Evolutionary conservation across 2,888 invertebrate genomes (phyloP), one percentile per base, ranked within the genome.

Genomic region (Amiota communis): DNA sequence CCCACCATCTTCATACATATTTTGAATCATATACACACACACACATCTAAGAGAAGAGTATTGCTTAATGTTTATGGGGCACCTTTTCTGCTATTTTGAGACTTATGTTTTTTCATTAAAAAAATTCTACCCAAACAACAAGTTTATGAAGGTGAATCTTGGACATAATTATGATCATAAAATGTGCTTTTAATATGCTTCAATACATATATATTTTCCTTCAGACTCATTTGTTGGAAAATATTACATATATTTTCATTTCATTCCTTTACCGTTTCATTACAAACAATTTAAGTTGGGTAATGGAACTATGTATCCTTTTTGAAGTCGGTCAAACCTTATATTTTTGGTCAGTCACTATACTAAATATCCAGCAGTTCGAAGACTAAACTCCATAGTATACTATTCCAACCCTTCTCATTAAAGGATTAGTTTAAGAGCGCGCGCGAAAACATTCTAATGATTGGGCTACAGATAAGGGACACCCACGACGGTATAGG

Each of bases 401-500:
- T 11, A 59, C 6, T 20, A 59, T 80, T 84, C 53, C 85, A 86
- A 87, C 86, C 86, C 87, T 87, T 85, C 87, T 88, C 87, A 86
- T 88, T 87, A 87, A 80, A 84, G 87, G 88, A 87, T 86, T 87
- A 68, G 59, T 20, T 59, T 59, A 59, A 59, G 59, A 8, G 59
- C 15, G 59, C 15, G 8, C 59, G 59, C 15, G 20, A 15, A 20
- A 59, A 20, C 59, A 11, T 9, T 8, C 59, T 11, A 59, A 9
- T 17, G 13, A 15, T 15, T 17, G 10, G 17, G 15, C 57, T 3
- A 59, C 4, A n/a, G 59, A 59, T 20, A n/a, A 20, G 17, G 17
- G 59, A 12, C 15, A 59, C 11, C 59, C 53, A 73, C 72, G 46
- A 63, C n/a, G 46, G 46, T 46, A 15, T 46, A 63, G 12, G 13